Conservation (phyloP, 1,140 invertebrate species). For the Eulimnadia texana region DNA sequence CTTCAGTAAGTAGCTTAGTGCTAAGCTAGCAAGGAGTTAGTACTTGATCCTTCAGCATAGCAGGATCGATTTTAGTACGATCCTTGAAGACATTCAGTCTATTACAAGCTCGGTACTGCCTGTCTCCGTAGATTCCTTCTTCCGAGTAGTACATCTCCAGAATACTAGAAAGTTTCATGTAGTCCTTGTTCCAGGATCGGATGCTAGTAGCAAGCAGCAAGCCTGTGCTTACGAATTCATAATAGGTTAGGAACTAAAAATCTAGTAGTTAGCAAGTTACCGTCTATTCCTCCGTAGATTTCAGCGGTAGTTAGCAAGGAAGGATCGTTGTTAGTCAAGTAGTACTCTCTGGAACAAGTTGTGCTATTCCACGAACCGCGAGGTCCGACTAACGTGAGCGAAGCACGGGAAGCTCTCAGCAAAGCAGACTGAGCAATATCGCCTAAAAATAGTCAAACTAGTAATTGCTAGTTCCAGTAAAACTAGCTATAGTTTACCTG, state of each 20-base stretch:
- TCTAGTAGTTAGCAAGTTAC: conserved; percentile 22
- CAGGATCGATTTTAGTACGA: conserved; percentile 30
- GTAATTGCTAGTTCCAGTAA: no score
- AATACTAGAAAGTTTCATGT: conserved; percentile 44
- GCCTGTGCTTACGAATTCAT: no score
- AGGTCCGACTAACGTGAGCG: conserved; percentile 35
- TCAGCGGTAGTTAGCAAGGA: conserved; percentile 48
- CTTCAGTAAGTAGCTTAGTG: conserved; percentile 31
- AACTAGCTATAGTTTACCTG: conserved; percentile 34
- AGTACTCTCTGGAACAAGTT: conserved; percentile 30
- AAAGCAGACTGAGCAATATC: conserved; percentile 54
- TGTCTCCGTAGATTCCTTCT: conserved; percentile 41
- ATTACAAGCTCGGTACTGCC: conserved; percentile 47
- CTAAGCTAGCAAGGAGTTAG: conserved; percentile 25
- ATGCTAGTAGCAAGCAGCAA: conserved; percentile 28
- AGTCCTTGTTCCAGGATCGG: conserved; percentile 27
- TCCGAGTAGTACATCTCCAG: conserved; percentile 62
- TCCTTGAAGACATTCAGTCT: conserved; percentile 38
- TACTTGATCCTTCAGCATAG: conserved; percentile 31
- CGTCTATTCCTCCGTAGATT: conserved; percentile 57
- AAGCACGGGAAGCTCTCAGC: conserved; percentile 21
- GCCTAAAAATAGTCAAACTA: conserved; percentile 34
- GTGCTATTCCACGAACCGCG: conserved; percentile 58
- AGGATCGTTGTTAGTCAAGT: conserved; percentile 34
- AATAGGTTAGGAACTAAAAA: no score